These are phyloP conservation scores for Drosophila meridiana DNA, from an alignment of 2,888 invertebrate species.

Conservation along the genomic window DNA sequence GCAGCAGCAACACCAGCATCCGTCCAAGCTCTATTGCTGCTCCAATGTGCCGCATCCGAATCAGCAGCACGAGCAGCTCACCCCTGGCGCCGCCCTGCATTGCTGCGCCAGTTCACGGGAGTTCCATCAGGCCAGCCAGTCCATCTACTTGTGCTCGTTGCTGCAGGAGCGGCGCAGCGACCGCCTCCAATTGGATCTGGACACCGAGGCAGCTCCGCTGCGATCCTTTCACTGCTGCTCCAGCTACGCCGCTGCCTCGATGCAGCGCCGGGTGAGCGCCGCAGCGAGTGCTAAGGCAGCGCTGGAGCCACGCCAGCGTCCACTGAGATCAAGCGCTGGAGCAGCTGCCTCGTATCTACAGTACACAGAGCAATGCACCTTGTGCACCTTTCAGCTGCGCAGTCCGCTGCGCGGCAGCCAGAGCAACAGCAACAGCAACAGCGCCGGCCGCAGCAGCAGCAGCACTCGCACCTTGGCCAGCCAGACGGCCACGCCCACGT, in stretches of 20 bases:
- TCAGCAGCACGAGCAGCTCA: slow-evolving; percentile 48
- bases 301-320: slow-evolving; percentile 63
- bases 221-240: slow-evolving; percentile 85
- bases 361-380: slow-evolving; percentile 84
- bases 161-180: slow-evolving; percentile 85
- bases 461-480: slow-evolving; percentile 56
- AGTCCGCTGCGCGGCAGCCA: slow-evolving; percentile 67
- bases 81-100: slow-evolving; percentile 75
- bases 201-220: slow-evolving; percentile 28
- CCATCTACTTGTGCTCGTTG: slow-evolving; percentile 86
- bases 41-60: slow-evolving; percentile 84
- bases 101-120: slow-evolving; percentile 85
- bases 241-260: slow-evolving; percentile 79
- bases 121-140: slow-evolving; percentile 83
- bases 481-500: slow-evolving; percentile 48
- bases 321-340: slow-evolving; percentile 32
- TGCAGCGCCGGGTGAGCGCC: slow-evolving; percentile 78
- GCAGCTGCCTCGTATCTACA: slow-evolving; percentile 72
- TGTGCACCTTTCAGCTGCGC: slow-evolving; percentile 84
- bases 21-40: slow-evolving; percentile 85
- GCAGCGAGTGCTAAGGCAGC: slow-evolving; percentile 76
- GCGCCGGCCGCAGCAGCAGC: slow-evolving; percentile 50
- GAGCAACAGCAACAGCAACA: slow-evolving; percentile 51
- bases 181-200: slow-evolving; percentile 45
- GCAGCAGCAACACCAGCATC: slow-evolving; percentile 41